Evolutionary conservation across 2,113 vertebrate species (phyloP).

Genomic region (Proteles cristata): DNA sequence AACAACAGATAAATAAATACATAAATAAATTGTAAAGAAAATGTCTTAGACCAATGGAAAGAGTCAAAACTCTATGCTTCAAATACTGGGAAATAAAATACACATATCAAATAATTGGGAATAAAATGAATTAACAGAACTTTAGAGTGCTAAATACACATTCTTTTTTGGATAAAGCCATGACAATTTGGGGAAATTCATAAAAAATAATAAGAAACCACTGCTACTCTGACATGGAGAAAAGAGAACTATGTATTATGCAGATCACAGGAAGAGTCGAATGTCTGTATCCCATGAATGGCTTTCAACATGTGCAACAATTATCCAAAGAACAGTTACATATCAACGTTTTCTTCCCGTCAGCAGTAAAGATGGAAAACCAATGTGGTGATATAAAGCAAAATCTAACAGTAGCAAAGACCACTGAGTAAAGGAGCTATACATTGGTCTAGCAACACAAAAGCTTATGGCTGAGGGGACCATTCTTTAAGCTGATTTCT

Average conservation of each 20-base stretch:
- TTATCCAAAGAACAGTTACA: neutral
- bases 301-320: neutral
- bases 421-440: neutral
- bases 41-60: neutral
- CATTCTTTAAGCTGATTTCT: neutral
- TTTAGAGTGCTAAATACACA: neutral
- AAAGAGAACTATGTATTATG: neutral
- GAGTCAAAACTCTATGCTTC: neutral
- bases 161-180: neutral
- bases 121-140: neutral
- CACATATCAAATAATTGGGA: neutral
- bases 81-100: neutral
- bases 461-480: neutral
- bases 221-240: neutral
- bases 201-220: neutral
- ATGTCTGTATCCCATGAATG: neutral
- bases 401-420: neutral
- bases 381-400: neutral
- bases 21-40: neutral
- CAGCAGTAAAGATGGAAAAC: neutral
- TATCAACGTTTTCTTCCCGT: neutral
- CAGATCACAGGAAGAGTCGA: neutral
- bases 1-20: neutral
- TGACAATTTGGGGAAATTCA: neutral
- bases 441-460: neutral